Base-by-base conservation (phyloP, 2,888 invertebrate species). In the Gari tellinella region DNA sequence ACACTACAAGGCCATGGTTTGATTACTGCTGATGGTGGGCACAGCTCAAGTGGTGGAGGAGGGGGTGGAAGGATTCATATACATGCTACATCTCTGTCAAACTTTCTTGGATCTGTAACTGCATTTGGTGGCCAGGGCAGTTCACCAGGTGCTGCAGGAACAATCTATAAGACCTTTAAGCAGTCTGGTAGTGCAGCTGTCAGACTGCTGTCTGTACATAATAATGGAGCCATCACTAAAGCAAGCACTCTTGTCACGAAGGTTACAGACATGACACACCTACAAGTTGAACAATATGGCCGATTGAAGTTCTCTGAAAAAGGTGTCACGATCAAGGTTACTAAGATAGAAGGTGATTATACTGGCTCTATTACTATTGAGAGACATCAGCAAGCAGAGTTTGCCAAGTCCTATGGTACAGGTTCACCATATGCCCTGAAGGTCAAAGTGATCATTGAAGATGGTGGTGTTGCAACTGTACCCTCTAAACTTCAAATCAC, bases 321-420 rank as follows among this genome's bases (percentile, higher is more conserved):
- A 25, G 26, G 57, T 8, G 57, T 45, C n/a, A 55, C 41, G n/a
- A 63, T 56, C 17, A 46, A 37, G n/a, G 31, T 58, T 23, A 72
- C 79, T 17, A 68, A 72, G 19, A 48, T 87, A 7, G 58, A 56
- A 38, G 87, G 87, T 21, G 87, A 87, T 58, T 73, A 72, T 45
- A 73, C 84, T 10, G 86, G 85, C 1, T 53, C 72, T 0, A 17
- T 85, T 15, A 68, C 66, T n/a, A 56, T 86, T 4, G 14, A 48
- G 10, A 14, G 41, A 2, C 63, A 64, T n/a, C 87, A 87, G 48
- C 45, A 51, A 2, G 49, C 76, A 25, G 68, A 77, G 5, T 73
- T 86, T 52, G 86, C 88, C 1, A 85, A 81, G 49, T 51, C 73
- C 12, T 86, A 82, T 56, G 87, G 87, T 8, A 85, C 82, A 7